phyloP scores from a whole-genome alignment of 2,797 vertebrate genomes.

The Bradypodion pumilum region DNA sequence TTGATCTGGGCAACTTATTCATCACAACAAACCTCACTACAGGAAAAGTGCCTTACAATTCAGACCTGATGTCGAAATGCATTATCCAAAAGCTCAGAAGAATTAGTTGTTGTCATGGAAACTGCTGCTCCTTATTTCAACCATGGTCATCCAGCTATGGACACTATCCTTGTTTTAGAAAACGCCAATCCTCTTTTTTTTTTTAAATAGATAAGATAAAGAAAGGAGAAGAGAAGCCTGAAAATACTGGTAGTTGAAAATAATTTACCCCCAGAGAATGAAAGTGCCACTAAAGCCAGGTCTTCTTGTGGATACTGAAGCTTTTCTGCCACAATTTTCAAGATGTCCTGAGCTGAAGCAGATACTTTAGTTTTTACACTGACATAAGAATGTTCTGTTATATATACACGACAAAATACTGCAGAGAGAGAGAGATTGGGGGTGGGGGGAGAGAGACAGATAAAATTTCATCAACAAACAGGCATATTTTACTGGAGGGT shows the following conservation, averaged over 20 bases:
- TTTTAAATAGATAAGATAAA: constrained; percentile 6
- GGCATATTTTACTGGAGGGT: neutral
- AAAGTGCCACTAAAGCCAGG: constrained; percentile 83
- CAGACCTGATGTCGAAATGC: constrained; percentile 57
- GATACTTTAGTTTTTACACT: constrained; percentile 86
- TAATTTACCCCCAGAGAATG: constrained; percentile 88
- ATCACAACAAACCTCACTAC: constrained; percentile 51
- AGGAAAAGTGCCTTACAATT: constrained; percentile 52
- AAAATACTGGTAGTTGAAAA: constrained; percentile 44
- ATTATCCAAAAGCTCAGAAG: constrained; percentile 48
- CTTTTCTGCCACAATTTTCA: constrained; percentile 88
- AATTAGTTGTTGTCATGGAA: constrained; percentile 76
- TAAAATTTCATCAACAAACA: neutral
- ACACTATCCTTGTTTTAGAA: constrained; percentile 48
- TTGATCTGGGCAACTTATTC: constrained; percentile 54
- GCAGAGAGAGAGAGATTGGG: too few species aligned
- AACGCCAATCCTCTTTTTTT: constrained; percentile 48
- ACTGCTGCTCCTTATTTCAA: constrained; percentile 69
- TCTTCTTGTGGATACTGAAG: constrained; percentile 86
- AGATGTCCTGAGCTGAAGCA: constrained; percentile 84
- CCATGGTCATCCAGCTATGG: constrained; percentile 73
- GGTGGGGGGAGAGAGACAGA: constrained; percentile 49
- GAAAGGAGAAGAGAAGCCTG: neutral
- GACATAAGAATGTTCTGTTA: constrained; percentile 91
- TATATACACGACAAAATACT: constrained; percentile 92